Percentiles rank a stretch among this genome's conserved stretches.
Conservation (phyloP, 2,888 invertebrate species). For the Pharmacophagus antenor region DNA sequence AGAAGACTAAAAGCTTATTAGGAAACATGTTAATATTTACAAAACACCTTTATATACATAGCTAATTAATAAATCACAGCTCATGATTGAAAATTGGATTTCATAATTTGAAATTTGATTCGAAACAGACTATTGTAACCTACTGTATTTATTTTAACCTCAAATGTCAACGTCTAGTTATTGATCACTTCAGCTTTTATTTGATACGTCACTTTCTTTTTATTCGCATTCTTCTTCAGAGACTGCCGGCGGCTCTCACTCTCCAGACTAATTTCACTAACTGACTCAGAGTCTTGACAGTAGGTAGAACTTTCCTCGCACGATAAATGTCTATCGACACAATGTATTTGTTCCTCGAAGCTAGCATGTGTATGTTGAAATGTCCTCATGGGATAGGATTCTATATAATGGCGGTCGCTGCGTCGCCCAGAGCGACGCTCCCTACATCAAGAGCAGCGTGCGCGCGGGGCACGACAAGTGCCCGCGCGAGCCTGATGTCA, state of each 20-base stretch:
- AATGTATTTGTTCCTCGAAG: constrained; percentile 62
- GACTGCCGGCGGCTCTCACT: constrained; percentile 68
- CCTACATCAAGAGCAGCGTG: constrained; percentile 70
- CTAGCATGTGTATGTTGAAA: constrained; percentile 50
- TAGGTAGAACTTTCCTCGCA: constrained; percentile 47
- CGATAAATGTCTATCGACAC: constrained; percentile 53
- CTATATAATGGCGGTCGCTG: constrained; percentile 49
- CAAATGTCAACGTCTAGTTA: constrained; percentile 38
- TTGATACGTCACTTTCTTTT: constrained; percentile 70
- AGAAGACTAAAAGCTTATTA: constrained; percentile 15
- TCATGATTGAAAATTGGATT: constrained; percentile 59
- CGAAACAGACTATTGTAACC: constrained; percentile 24
- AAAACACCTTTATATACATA: constrained; percentile 53
- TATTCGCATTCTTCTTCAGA: constrained; percentile 48
- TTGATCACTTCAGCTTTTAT: constrained; percentile 57
- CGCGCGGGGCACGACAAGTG: constrained; percentile 58
- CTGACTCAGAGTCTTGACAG: constrained; percentile 64
- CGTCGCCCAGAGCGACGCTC: constrained; percentile 59
- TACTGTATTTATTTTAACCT: constrained; percentile 14
- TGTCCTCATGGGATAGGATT: constrained; percentile 57
- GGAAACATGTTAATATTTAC: constrained; percentile 37
- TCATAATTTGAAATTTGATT: constrained; percentile 33
- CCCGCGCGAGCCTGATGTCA: constrained; percentile 82
- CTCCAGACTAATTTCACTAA: constrained; percentile 70
- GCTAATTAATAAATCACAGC: constrained; percentile 75